A percentile compares a stretch with the other conserved stretches of the same genome.
Evolutionary conservation across 2,113 vertebrate genomes (phyloP).

Genomic region (Burhinus oedicnemus): DNA sequence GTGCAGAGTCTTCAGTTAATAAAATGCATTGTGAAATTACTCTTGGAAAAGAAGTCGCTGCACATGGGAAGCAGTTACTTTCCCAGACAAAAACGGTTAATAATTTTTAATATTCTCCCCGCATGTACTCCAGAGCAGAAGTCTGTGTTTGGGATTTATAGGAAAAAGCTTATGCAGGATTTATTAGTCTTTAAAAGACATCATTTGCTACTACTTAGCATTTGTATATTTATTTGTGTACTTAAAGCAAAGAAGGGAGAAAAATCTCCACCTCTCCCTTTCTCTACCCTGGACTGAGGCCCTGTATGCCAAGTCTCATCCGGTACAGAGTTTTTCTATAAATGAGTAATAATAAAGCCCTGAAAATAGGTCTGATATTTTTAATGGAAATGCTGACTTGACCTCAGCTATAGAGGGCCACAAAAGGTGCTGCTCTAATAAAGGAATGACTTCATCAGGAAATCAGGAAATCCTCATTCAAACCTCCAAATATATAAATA

Average conservation of each 20-base stretch:
- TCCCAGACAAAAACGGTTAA: background rate
- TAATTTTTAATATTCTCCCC: constrained; percentile 2
- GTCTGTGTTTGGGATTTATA: constrained; percentile 24
- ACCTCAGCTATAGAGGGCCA: constrained; percentile 56
- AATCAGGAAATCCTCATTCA: constrained; percentile 82
- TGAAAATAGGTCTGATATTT: constrained; percentile 42
- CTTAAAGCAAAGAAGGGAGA: background rate
- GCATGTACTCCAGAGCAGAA: background rate
- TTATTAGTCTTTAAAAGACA: constrained; percentile 44
- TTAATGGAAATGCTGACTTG: constrained; percentile 69
- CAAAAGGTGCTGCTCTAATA: constrained; percentile 68
- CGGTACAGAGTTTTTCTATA: constrained; percentile 12
- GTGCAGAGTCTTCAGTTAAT: background rate
- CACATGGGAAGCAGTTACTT: constrained; percentile 22
- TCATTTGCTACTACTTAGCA: background rate
- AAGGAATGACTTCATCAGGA: constrained; percentile 81
- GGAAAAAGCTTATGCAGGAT: constrained; percentile 5
- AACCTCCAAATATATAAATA: constrained; percentile 79
- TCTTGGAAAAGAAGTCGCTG: background rate
- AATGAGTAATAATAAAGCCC: constrained; percentile 48
- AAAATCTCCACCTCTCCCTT: background rate
- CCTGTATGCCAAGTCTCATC: background rate
- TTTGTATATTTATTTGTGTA: constrained; percentile 12
- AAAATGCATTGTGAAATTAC: constrained; percentile 36
- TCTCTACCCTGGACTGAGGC: background rate